Evolutionary conservation across 2,797 vertebrate genomes (phyloP), one percentile per base, ranked within the genome.

Genomic region (Podargus strigoides): DNA sequence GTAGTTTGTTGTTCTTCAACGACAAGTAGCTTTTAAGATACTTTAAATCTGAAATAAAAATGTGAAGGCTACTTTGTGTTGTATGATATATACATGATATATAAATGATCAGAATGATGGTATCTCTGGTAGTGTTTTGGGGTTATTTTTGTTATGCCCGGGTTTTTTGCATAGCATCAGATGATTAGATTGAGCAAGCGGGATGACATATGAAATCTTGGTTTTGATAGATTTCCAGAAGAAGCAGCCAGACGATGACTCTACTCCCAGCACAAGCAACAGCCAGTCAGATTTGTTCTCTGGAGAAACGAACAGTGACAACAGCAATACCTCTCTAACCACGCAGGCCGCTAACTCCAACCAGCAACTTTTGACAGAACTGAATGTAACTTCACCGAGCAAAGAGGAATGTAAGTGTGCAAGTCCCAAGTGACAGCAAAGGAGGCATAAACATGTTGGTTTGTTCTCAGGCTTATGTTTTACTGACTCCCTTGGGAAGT

Each of bases 251-350:
- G 98, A 98, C 0, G 98, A 99, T 86, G 99, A 99, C 98, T 98
- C 99, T 92, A 93, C 99, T 96, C 98, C 99, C 97, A 99, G 98
- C 98, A 98, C 98, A 96, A 99, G 98, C 98, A 98, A 97, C 93
- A 99, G 97, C 98, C 99, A 99, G 98, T 98, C 98, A 97, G 98
- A 99, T 97, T 98, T 99, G 96, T 99, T 99, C 98, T 98, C 98
- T 77, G 99, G 98, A 93, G 98, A 99, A 98, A 98, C 97, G 67
- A 99, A 98, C 98, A 98, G 98, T 98, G 98, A 98, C 98, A 99
- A 99, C 98, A 97, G 91, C 93, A 98, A 98, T 98, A 98, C 98
- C 98, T 98, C 98, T 97, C 98, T 99, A 98, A 98, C 98, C 95
- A 98, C 97, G 41, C 97, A 98, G 97, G 97, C 98, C 97, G 95